A percentile compares a stretch with the other conserved stretches of the same genome.
Conservation (phyloP, 2,888 invertebrate species). For the Torymus texanus region DNA sequence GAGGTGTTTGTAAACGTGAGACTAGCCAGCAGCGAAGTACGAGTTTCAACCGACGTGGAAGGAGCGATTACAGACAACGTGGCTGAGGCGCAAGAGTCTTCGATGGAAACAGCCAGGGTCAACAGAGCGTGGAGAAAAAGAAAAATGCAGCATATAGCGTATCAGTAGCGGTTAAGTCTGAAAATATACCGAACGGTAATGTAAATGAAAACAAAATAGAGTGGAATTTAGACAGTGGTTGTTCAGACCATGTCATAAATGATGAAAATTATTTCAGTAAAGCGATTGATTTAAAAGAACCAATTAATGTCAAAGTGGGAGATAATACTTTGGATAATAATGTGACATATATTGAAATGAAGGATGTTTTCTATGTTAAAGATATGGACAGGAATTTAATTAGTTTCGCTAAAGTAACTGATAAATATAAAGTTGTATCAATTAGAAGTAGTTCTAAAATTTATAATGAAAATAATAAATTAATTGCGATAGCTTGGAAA, state of each 20-base stretch:
- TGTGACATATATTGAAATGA: too few relatives aligned
- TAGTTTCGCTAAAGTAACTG: neutral
- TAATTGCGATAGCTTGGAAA: neutral
- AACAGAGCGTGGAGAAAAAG: neutral
- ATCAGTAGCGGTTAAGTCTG: neutral
- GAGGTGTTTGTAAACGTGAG: too few relatives aligned
- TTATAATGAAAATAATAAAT: conserved; percentile 1
- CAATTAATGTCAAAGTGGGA: too few relatives aligned
- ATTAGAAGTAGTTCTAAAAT: neutral
- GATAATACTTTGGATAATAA: neutral
- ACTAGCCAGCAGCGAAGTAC: neutral
- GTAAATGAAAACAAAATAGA: neutral
- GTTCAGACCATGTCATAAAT: neutral
- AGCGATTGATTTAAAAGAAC: neutral
- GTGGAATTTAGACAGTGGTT: neutral
- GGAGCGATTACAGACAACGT: conserved; percentile 16
- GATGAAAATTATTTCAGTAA: neutral
- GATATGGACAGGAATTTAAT: neutral
- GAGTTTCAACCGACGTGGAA: neutral
- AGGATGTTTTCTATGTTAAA: neutral
- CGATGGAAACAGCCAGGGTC: neutral
- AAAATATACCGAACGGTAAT: neutral
- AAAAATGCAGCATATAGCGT: too few relatives aligned
- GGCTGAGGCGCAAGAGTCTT: neutral
- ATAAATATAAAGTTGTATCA: neutral